Percentiles rank a stretch among this genome's conserved stretches.
Conservation (phyloP, 2,888 invertebrate genomes). For the Tinea semifulvella region DNA sequence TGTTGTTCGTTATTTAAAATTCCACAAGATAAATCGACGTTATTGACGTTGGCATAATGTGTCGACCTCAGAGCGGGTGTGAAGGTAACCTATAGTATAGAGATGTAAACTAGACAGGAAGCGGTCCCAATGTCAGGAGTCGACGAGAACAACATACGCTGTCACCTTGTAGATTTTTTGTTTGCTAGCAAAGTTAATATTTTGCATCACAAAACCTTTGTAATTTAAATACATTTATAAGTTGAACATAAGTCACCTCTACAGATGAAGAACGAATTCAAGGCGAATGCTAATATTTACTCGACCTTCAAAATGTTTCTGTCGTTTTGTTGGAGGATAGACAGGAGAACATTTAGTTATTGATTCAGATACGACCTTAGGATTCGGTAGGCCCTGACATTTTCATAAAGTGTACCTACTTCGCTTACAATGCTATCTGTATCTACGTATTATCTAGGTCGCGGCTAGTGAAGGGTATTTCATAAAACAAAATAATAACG, state of each 20-base stretch:
- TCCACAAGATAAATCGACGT: neutral
- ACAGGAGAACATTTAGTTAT: slow-evolving; percentile 8
- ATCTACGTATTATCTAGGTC: slow-evolving; percentile 8
- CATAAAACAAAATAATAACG: slow-evolving; percentile 5
- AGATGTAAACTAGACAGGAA: slow-evolving; percentile 60
- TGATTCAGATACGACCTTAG: slow-evolving; percentile 9
- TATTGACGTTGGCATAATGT: slow-evolving; percentile 5
- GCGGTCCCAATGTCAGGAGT: slow-evolving; percentile 50
- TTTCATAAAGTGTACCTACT: slow-evolving; percentile 2
- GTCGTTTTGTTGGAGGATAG: slow-evolving; percentile 15
- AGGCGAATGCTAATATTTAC: slow-evolving; percentile 41
- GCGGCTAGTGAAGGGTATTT: slow-evolving; percentile 3
- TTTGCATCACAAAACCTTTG: slow-evolving; percentile 43
- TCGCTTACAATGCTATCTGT: slow-evolving; percentile 4
- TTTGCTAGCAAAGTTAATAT: slow-evolving; percentile 17
- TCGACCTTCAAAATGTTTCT: slow-evolving; percentile 43
- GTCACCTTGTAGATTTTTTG: slow-evolving; percentile 26
- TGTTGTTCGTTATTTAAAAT: no score
- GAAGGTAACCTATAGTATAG: slow-evolving; percentile 58
- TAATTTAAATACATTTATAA: slow-evolving; percentile 39
- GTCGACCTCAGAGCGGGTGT: slow-evolving; percentile 32
- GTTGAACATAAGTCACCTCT: slow-evolving; percentile 42
- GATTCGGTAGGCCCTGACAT: slow-evolving; percentile 13
- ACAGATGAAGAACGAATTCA: slow-evolving; percentile 44
- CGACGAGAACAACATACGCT: slow-evolving; percentile 24